Evolutionary conservation across 2,113 vertebrate species (phyloP), one percentile per base, ranked within the genome.

Genomic region (Empidonax traillii): DNA sequence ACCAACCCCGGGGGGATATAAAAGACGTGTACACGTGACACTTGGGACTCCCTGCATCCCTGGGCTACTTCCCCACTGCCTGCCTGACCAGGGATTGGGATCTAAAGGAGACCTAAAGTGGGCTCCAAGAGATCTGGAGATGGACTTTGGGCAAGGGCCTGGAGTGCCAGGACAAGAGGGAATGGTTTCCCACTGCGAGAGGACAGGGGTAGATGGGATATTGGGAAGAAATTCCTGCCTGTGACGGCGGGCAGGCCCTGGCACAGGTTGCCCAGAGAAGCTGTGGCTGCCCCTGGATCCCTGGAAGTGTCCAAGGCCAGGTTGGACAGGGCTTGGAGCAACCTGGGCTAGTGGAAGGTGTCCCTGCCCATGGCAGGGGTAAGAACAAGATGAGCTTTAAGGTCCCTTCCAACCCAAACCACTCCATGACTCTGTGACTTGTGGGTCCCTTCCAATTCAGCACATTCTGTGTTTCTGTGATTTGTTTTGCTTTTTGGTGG

Each of bases 341-440:
- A 0, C 23, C 30, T 84, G 56, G 55, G 17, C 3, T 0, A 6
- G 25, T 27, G 47, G 30, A 3, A 68, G 1, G 8, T 16, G 63
- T 33, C 55, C 47, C 55, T 43, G 9, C 30, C 23, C 16, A 6
- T 47, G 21, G 12, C n/a, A 83, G 55, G 24, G 23, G 19, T 5
- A 59, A 10, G 46, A 39, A 41, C 0, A 0, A 13, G 12, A 16
- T 44, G 44, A 8, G 2, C 6, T 35, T 31, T 69, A 41, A 69
- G 4, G 8, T 69, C 22, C 31, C 6, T 43, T 71, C 63, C 65
- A 71, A 33, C 31, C 4, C 35, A 77, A 63, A 43, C 18, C 9
- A 35, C 33, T 62, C 25, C 35, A 31, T 31, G 35, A 43, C 56
- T 75, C 52, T 53, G 0, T 3, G 44, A n/a, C 14, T 25, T 43